phyloP scores from a whole-genome alignment of 1,140 invertebrate genomes.

The Cephus cinctus region DNA sequence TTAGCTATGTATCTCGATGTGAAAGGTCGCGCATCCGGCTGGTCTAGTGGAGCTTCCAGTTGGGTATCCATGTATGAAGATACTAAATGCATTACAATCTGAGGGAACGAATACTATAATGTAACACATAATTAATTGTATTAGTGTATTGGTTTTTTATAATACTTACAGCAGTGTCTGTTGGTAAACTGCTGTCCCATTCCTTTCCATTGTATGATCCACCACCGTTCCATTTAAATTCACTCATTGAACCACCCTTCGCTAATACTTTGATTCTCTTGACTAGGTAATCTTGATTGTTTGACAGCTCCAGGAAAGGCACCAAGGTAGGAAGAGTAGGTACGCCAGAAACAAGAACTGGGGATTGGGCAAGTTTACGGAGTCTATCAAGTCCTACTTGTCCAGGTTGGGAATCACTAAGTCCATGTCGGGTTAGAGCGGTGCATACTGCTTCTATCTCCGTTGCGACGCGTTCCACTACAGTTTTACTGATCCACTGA shows the following conservation, averaged over 20 bases:
- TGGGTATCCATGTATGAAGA: slow-evolving; percentile 80
- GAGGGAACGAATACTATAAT: slow-evolving; percentile 32
- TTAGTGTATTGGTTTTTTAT: neutral
- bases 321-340: slow-evolving; percentile 70
- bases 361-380: slow-evolving; percentile 65
- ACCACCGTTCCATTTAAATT: slow-evolving; percentile 79
- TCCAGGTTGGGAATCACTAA: slow-evolving; percentile 71
- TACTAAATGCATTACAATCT: slow-evolving; percentile 82
- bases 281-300: slow-evolving; percentile 82
- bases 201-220: slow-evolving; percentile 69
- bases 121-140: neutral
- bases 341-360: slow-evolving; percentile 63
- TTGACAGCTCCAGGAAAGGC: slow-evolving; percentile 75
- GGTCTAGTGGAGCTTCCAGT: slow-evolving; percentile 71
- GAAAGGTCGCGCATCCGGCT: slow-evolving; percentile 76
- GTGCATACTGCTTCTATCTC: slow-evolving; percentile 73
- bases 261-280: slow-evolving; percentile 71
- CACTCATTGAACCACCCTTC: slow-evolving; percentile 77
- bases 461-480: slow-evolving; percentile 66
- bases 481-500: slow-evolving; percentile 78
- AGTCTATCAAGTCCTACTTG: slow-evolving; percentile 67
- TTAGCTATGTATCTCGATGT: slow-evolving; percentile 55
- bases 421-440: slow-evolving; percentile 65
- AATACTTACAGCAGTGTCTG: slow-evolving; percentile 71
- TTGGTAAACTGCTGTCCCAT: slow-evolving; percentile 78